A percentile compares a stretch with the other conserved stretches of the same genome.
Evolutionary conservation across 2,797 vertebrate genomes (phyloP).

Genomic region (Chaetodon trifasciatus): DNA sequence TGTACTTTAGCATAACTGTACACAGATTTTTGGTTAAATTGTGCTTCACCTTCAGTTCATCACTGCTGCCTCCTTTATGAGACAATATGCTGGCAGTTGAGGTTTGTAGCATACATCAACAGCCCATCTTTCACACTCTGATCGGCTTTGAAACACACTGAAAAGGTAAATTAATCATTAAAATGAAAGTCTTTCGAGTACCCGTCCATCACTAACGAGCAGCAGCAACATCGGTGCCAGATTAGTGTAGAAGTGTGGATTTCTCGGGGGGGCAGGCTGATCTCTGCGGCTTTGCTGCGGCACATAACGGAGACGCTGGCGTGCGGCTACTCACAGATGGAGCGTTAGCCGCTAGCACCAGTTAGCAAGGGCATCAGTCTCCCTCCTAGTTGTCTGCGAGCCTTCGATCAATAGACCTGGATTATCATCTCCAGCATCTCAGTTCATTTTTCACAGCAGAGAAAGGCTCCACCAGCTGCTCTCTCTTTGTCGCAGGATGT

Average conservation of each 20-base stretch:
- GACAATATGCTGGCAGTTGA: too few relatives aligned
- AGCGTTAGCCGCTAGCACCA: slow-evolving; percentile 52
- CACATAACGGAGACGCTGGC: slow-evolving; percentile 16
- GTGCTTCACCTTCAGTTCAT: neutral
- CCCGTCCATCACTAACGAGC: neutral
- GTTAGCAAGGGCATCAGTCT: slow-evolving; percentile 65
- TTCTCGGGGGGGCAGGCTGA: neutral
- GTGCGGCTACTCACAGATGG: slow-evolving; percentile 37
- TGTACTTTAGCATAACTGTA: neutral
- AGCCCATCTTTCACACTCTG: too few relatives aligned
- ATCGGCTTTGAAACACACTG: neutral
- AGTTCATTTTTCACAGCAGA: slow-evolving; percentile 68
- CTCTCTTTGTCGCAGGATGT: slow-evolving; percentile 66
- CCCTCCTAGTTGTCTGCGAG: slow-evolving; percentile 46
- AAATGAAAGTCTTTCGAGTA: neutral
- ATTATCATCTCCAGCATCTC: slow-evolving; percentile 71
- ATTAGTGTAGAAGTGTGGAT: neutral
- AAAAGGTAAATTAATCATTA: too few relatives aligned
- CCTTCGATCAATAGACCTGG: slow-evolving; percentile 69
- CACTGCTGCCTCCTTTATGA: too few relatives aligned
- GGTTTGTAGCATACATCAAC: neutral
- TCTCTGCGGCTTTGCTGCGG: neutral
- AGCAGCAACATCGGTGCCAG: neutral
- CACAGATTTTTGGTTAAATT: neutral
- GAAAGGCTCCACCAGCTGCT: slow-evolving; percentile 63